Base-by-base conservation (phyloP, 2,888 invertebrate genomes). In the Byasa hedistus region DNA sequence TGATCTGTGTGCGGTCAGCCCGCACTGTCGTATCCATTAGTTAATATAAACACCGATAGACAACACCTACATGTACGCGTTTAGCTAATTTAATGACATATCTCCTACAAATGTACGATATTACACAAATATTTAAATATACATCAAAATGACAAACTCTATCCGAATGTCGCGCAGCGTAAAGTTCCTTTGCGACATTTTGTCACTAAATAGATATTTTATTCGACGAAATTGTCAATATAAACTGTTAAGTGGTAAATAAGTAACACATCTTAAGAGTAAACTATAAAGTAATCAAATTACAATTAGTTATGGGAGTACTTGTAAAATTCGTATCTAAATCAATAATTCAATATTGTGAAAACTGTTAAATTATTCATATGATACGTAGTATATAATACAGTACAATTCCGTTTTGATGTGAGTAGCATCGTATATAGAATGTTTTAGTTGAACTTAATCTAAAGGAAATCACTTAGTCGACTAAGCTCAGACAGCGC, bases 31-130 rank as follows among this genome's bases (percentile, higher is more conserved):
- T n/a, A 19, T 48, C 17, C 48, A 48, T n/a, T 48, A 48, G 17
- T 19, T n/a, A 48, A n/a, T 48, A 75, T 79, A 79, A 83, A 87
- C 86, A 86, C 77, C 84, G 82, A 86, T 78, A 69, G 78, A 88
- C 87, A 83, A 88, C 88, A 88, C 72, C 84, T 78, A 87, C 76
- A 52, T 62, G 51, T 79, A 79, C 78, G 79, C 73, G 80, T 73
- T 73, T 72, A 76, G 73, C 79, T 76, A 81, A 76, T 78, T 60
- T 60, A 63, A 61, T 56, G 56, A 60, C 81, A 80, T 81, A 78
- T 77, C 71, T 78, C 77, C 72, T 78, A 75, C 76, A 76, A 78
- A 74, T 73, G 70, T 69, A n/a, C 62, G 65, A 64, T 66, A 69
- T 65, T 65, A 54, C 58, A 66, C 54, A 61, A 62, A 61, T 48